phyloP scores from a whole-genome alignment of 2,797 vertebrate genomes.

The Podarcis siculus region DNA sequence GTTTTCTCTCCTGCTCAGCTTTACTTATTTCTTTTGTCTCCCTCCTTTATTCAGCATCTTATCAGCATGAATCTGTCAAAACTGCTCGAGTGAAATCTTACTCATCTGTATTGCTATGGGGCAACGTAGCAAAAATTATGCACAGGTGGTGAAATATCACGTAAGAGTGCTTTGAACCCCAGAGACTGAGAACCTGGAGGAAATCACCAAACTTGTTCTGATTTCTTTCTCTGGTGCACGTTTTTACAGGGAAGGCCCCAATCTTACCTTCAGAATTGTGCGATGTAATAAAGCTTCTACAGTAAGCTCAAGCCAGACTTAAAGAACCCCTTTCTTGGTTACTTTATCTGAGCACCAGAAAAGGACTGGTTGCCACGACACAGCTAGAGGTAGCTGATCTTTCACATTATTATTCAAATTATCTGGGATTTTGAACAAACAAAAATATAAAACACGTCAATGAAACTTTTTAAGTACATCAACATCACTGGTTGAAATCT shows the following conservation, averaged over 20 bases:
- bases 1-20: background rate
- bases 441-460: background rate
- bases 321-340: background rate
- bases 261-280: background rate
- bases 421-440: background rate
- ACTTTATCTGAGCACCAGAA: background rate
- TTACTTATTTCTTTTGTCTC: background rate
- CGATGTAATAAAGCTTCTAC: background rate
- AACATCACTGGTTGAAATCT: background rate
- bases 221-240: background rate
- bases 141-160: background rate
- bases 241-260: rapidly evolving
- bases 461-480: background rate
- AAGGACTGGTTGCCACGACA: background rate
- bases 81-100: background rate
- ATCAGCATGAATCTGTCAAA: background rate
- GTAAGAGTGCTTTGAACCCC: background rate
- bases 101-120: background rate
- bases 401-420: background rate
- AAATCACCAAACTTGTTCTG: background rate
- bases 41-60: background rate
- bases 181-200: background rate
- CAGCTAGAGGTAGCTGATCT: background rate
- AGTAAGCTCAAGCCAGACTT: background rate
- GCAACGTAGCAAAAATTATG: background rate